These are phyloP conservation scores for Therioaphis trifolii DNA, from an alignment of 2,888 invertebrate genomes.

Conservation along the genomic window DNA sequence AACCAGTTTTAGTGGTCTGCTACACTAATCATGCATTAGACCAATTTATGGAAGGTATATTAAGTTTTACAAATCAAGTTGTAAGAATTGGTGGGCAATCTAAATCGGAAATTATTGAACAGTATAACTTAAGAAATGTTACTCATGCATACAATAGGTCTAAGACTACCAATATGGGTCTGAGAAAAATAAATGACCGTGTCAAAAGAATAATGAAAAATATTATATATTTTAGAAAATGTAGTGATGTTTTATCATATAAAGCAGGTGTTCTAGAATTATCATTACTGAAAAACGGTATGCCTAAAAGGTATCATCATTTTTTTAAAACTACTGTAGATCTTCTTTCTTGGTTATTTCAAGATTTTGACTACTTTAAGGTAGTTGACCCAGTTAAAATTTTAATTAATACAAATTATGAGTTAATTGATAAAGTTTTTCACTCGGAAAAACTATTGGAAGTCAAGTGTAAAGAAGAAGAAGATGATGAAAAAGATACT, in stretches of 20 bases:
- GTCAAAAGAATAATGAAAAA: conserved; percentile 3
- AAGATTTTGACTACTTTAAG: too few relatives aligned
- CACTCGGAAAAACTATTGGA: conserved; percentile 9
- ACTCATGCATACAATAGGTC: background rate
- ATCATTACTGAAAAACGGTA: conserved; percentile 50
- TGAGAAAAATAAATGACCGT: background rate
- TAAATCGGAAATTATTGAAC: conserved; percentile 71
- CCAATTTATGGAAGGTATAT: too few relatives aligned
- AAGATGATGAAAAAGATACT: conserved; percentile 1
- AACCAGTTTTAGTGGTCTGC: conserved; percentile 78
- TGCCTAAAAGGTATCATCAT: conserved; percentile 33
- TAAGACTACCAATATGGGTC: background rate
- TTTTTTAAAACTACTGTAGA: conserved; percentile 31
- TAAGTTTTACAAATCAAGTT: conserved; percentile 74
- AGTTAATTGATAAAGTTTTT: background rate
- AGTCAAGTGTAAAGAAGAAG: background rate
- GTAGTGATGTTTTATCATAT: conserved; percentile 24
- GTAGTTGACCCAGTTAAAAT: too few relatives aligned
- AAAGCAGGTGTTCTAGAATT: conserved; percentile 51
- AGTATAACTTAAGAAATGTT: conserved; percentile 44
- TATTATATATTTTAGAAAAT: conserved; percentile 35
- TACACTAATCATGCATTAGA: conserved; percentile 90
- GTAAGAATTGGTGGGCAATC: conserved; percentile 79
- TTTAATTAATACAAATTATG: too few relatives aligned
- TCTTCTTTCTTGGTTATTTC: conserved; percentile 49